Percentiles rank a stretch among this genome's conserved stretches.
phyloP scores from a whole-genome alignment of 2,113 vertebrate species.

The Sturnus vulgaris region DNA sequence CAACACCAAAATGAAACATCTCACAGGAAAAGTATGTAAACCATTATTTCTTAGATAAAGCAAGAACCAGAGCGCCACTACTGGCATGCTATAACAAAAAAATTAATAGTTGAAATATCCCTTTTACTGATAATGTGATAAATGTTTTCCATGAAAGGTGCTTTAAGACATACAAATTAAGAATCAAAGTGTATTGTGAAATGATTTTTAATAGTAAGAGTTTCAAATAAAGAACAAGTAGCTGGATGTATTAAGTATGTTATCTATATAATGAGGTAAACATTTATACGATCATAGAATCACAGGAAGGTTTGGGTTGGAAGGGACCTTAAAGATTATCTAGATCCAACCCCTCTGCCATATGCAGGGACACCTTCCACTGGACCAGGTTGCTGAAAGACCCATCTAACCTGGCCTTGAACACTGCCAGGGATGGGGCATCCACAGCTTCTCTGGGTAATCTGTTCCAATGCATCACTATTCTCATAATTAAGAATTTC shows the following conservation, averaged over 20 bases:
- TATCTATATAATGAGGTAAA: not conserved
- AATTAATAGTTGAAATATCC: not conserved
- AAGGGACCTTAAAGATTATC: not conserved
- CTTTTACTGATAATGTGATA: not conserved
- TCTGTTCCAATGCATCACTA: not conserved
- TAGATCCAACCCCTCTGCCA: not conserved
- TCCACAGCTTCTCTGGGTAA: not conserved
- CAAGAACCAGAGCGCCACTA: not conserved
- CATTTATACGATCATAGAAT: not conserved
- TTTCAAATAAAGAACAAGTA: not conserved
- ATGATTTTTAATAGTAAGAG: not conserved
- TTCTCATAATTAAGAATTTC: not conserved
- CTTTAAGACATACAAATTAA: not conserved
- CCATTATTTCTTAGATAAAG: not conserved
- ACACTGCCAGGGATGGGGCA: no score
- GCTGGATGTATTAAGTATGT: not conserved
- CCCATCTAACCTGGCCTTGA: not conserved
- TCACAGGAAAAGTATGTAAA: not conserved
- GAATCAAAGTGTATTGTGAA: not conserved
- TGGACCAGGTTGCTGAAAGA: not conserved
- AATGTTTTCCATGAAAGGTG: not conserved
- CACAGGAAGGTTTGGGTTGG: not conserved
- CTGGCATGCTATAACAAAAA: not conserved
- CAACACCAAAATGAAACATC: not conserved
- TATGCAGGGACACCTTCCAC: not conserved